These are phyloP conservation scores for Polyommatus icarus DNA, from an alignment of 2,888 invertebrate species.

Conservation along the genomic window DNA sequence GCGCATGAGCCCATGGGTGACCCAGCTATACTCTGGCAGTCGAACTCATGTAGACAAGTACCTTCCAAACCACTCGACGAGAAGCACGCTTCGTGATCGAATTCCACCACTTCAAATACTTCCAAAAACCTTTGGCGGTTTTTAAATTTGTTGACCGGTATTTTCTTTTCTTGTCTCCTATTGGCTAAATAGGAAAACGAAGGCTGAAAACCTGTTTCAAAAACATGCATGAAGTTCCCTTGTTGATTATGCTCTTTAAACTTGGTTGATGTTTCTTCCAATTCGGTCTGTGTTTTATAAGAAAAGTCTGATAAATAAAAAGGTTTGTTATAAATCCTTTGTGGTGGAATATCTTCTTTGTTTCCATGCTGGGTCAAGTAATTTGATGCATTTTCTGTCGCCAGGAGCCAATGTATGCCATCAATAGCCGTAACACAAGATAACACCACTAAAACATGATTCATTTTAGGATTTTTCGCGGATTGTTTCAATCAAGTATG, in stretches of 20 bases:
- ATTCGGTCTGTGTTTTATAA: not conserved
- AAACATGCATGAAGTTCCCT: not conserved
- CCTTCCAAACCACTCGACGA: conserved; percentile 83
- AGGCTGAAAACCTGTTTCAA: not conserved
- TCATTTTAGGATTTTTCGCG: not conserved
- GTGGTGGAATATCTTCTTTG: not conserved
- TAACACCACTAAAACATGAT: not conserved
- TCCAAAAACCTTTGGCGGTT: conserved; percentile 75
- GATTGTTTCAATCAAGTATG: too few species aligned
- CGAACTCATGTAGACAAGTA: conserved; percentile 84
- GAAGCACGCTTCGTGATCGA: conserved; percentile 83
- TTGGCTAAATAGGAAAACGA: not conserved
- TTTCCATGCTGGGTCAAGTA: not conserved
- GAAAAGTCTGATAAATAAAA: not conserved
- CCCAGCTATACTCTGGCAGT: conserved; percentile 84
- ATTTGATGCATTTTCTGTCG: not conserved
- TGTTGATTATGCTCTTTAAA: not conserved
- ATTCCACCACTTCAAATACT: conserved; percentile 85
- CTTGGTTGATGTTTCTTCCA: not conserved
- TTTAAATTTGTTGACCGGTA: conserved; percentile 20
- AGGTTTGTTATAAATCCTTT: not conserved
- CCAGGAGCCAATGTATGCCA: conserved; percentile 4
- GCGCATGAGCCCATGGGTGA: conserved; percentile 84
- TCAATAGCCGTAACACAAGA: not conserved
- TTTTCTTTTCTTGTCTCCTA: not conserved